Percentiles rank a stretch among this genome's conserved stretches.
phyloP scores from a whole-genome alignment of 1,140 invertebrate species.

The Pseudoatta argentina region DNA sequence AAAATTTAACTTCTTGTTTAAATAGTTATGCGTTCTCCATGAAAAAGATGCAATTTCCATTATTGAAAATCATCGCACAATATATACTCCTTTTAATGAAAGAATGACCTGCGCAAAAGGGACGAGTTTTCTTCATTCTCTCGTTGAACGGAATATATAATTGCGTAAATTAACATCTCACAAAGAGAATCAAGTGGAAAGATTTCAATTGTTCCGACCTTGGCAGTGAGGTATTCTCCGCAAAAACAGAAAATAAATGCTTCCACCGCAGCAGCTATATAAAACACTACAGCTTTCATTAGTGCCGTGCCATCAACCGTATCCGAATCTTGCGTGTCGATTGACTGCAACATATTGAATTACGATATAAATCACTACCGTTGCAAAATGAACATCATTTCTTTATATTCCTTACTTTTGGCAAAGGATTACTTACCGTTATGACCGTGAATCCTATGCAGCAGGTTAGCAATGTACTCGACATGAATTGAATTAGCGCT shows the following conservation, averaged over 20 bases:
- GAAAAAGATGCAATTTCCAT: neutral
- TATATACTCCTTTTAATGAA: too few relatives aligned
- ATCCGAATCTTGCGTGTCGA: conserved; percentile 4
- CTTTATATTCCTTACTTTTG: neutral
- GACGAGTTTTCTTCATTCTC: too few relatives aligned
- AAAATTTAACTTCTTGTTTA: neutral
- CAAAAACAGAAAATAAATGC: conserved; percentile 65
- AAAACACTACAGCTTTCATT: conserved; percentile 56
- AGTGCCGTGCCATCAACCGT: conserved; percentile 15
- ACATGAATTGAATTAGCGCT: conserved; percentile 59
- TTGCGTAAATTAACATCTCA: neutral
- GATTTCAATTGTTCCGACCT: conserved; percentile 35
- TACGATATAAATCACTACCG: neutral
- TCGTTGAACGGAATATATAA: neutral
- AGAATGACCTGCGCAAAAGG: too few relatives aligned
- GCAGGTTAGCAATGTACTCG: conserved; percentile 59
- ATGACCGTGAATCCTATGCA: conserved; percentile 54
- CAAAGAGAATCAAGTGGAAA: neutral
- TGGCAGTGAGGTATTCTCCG: conserved; percentile 64
- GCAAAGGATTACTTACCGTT: conserved; percentile 43
- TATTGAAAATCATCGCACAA: neutral
- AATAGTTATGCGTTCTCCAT: neutral
- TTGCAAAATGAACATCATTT: neutral
- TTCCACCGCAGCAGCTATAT: conserved; percentile 29
- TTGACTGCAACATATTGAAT: conserved; percentile 41